Conservation (phyloP, 2,888 invertebrate genomes). For the Stramonita haemastoma region DNA sequence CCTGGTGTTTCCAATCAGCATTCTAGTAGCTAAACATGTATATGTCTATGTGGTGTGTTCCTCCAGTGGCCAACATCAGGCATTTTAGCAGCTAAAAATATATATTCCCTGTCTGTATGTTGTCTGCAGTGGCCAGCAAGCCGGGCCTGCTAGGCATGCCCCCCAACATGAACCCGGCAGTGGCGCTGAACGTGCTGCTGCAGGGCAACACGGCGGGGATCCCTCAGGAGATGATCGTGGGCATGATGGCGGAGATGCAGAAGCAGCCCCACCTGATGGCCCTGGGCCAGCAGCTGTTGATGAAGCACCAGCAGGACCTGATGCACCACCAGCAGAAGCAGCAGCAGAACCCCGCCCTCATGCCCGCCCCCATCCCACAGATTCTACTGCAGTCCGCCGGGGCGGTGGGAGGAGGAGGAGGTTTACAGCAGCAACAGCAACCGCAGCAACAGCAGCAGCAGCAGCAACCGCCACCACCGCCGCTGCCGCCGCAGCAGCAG, state of each 20-base stretch:
- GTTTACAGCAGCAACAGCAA: neutral
- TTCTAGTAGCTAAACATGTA: too few species aligned
- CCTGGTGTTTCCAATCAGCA: too few species aligned
- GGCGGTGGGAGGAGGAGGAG: neutral
- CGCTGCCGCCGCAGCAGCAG: neutral
- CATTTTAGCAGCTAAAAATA: too few species aligned
- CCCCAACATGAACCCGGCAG: conserved; percentile 26
- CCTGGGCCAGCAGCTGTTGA: conserved; percentile 42
- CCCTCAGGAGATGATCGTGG: conserved; percentile 34
- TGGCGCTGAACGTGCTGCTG: conserved; percentile 32
- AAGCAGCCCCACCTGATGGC: conserved; percentile 47
- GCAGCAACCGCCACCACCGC: neutral
- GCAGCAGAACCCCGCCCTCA: neutral
- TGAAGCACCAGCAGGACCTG: conserved; percentile 38
- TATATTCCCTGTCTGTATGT: neutral
- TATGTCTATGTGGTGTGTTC: too few species aligned
- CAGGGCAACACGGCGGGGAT: conserved; percentile 26
- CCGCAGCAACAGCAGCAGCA: neutral
- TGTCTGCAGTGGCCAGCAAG: conserved; percentile 33
- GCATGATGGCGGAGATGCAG: conserved; percentile 40
- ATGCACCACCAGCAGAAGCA: conserved; percentile 37
- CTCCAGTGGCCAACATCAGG: too few species aligned
- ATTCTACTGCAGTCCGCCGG: too few species aligned
- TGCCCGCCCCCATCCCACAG: neutral
- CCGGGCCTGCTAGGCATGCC: conserved; percentile 39